A percentile compares a stretch with the other conserved stretches of the same genome.
These are phyloP conservation scores for Psittacula cyanocephala DNA, from an alignment of 2,113 vertebrate genomes.

Conservation along the genomic window DNA sequence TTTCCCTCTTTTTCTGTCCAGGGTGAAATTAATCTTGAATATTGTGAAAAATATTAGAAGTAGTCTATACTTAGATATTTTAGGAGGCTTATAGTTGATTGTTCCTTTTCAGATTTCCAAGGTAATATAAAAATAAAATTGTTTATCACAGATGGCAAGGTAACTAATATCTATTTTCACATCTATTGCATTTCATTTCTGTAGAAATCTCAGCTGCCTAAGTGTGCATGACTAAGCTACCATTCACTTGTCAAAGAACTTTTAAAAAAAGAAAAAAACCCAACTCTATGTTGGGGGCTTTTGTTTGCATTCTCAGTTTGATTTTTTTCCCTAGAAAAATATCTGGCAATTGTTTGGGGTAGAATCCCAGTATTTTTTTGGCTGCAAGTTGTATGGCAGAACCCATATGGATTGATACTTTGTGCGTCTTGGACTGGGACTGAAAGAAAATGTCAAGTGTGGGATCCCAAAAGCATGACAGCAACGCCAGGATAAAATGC, in stretches of 20 bases:
- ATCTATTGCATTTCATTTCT: not conserved
- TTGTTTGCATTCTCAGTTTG: not conserved
- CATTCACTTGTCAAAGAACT: not conserved
- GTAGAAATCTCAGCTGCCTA: not conserved
- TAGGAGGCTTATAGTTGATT: not conserved
- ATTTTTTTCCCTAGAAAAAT: not conserved
- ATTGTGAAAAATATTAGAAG: not conserved
- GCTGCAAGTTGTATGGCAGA: not conserved
- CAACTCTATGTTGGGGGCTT: not conserved
- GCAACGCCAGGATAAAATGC: not conserved
- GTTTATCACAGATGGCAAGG: not conserved
- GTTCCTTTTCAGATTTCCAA: not conserved
- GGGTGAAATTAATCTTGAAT: not conserved
- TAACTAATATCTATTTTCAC: not conserved
- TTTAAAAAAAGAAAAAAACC: not conserved
- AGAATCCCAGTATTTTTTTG: not conserved
- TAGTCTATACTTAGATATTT: not conserved
- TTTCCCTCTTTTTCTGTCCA: not conserved
- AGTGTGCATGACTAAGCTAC: not conserved
- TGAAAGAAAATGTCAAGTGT: not conserved
- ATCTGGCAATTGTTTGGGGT: accelerated
- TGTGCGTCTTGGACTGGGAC: not conserved
- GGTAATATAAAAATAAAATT: not conserved
- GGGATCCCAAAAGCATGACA: accelerated
- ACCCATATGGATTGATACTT: accelerated